Conservation (phyloP, 2,113 vertebrate genomes). For the Nannobrachium achirus region DNA sequence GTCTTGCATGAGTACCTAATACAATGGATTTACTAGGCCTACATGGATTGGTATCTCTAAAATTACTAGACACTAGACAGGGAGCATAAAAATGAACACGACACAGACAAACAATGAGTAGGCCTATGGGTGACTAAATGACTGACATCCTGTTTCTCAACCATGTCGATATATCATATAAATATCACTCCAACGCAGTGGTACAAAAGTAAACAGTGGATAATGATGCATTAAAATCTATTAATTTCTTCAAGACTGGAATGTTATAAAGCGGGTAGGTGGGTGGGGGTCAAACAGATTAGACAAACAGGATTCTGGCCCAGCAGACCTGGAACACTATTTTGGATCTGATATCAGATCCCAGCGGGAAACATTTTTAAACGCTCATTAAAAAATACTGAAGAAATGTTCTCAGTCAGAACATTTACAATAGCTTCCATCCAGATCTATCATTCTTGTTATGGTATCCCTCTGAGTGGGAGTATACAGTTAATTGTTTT, state of each 20-base stretch:
- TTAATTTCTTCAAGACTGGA: background rate
- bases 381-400: background rate
- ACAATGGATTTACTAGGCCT: background rate
- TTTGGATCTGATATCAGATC: background rate
- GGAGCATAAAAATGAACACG: background rate
- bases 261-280: background rate
- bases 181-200: background rate
- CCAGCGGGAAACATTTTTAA: background rate
- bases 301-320: background rate
- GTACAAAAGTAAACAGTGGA: background rate
- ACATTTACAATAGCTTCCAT: slow-evolving; percentile 3
- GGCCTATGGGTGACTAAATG: background rate
- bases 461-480: slow-evolving; percentile 40
- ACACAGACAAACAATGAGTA: background rate
- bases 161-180: background rate
- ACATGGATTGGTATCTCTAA: background rate
- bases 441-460: slow-evolving; percentile 25
- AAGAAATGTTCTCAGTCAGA: background rate
- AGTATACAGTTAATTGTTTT: slow-evolving; percentile 18
- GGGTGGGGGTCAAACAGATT: background rate
- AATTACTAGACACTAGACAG: background rate
- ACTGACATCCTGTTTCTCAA: background rate
- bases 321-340: background rate
- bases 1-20: background rate
- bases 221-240: background rate